Evolutionary conservation across 1,140 invertebrate genomes (phyloP).

Genomic region (Platyscapa corneri): DNA sequence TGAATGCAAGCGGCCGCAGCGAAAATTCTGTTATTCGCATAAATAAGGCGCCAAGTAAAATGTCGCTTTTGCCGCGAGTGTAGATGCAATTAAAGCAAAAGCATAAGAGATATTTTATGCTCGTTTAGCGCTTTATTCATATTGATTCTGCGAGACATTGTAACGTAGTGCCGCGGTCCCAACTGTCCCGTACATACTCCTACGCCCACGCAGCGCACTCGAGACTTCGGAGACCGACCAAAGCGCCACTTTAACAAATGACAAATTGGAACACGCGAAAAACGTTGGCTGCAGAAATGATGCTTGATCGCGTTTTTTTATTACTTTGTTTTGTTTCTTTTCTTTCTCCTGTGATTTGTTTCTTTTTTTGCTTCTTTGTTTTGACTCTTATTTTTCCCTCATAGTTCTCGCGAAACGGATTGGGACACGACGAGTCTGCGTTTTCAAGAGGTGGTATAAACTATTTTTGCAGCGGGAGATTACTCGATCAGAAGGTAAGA

Average conservation of each 20-base stretch:
- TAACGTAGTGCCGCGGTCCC: not conserved
- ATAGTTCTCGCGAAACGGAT: too few species aligned
- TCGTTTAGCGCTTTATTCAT: constrained; percentile 9
- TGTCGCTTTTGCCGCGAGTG: not conserved
- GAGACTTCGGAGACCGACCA: not conserved
- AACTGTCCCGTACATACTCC: not conserved
- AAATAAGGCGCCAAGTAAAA: not conserved
- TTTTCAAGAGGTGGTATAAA: too few species aligned
- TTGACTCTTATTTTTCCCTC: too few species aligned
- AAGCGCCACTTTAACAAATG: not conserved
- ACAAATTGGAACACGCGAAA: constrained; percentile 30
- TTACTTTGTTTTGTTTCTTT: too few species aligned
- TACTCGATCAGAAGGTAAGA: too few species aligned
- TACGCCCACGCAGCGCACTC: constrained; percentile 14
- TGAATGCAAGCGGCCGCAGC: too few species aligned
- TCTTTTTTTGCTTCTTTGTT: too few species aligned
- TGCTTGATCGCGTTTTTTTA: not conserved
- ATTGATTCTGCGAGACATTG: constrained; percentile 1
- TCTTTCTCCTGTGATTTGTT: too few species aligned
- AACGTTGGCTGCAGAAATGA: not conserved
- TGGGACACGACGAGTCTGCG: too few species aligned
- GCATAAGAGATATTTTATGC: not conserved
- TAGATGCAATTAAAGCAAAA: not conserved
- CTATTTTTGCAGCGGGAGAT: too few species aligned
- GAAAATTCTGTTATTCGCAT: too few species aligned